These are phyloP conservation scores for Xestia rhomboidea DNA, from an alignment of 2,888 invertebrate genomes.

Conservation along the genomic window DNA sequence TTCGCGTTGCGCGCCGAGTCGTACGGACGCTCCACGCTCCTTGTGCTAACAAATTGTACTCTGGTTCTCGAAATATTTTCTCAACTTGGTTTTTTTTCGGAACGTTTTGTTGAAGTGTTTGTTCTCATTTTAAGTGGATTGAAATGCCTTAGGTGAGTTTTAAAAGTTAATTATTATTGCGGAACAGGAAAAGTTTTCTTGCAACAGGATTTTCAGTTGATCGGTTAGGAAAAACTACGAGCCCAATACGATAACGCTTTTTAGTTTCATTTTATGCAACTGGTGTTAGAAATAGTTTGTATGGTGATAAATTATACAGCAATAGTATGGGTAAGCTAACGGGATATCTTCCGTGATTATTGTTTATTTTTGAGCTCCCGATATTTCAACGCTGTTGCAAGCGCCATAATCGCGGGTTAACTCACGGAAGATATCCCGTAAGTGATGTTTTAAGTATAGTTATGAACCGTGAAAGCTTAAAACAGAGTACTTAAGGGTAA, in stretches of 20 bases:
- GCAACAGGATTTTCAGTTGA: background rate
- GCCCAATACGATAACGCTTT: background rate
- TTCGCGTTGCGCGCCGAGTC: slow-evolving; percentile 57
- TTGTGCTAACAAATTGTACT: slow-evolving; percentile 44
- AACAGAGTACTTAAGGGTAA: too few relatives aligned
- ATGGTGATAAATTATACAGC: background rate
- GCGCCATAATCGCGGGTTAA: too few relatives aligned
- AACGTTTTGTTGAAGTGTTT: slow-evolving; percentile 55
- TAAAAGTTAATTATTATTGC: background rate
- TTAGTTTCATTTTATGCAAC: background rate
- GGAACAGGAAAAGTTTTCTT: background rate
- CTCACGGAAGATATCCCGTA: too few relatives aligned
- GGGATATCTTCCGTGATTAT: too few relatives aligned
- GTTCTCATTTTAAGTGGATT: slow-evolving; percentile 55
- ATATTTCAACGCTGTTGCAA: too few relatives aligned
- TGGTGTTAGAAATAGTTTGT: background rate
- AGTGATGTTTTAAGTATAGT: too few relatives aligned
- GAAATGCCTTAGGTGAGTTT: slow-evolving; percentile 48
- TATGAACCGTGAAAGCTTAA: too few relatives aligned
- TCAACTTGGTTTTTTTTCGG: slow-evolving; percentile 31
- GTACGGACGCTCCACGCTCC: slow-evolving; percentile 58
- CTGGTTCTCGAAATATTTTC: slow-evolving; percentile 46
- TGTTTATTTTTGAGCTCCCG: too few relatives aligned
- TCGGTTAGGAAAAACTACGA: background rate
- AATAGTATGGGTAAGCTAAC: too few relatives aligned